phyloP scores from a whole-genome alignment of 1,140 invertebrate genomes.

The Caerostris darwini region DNA sequence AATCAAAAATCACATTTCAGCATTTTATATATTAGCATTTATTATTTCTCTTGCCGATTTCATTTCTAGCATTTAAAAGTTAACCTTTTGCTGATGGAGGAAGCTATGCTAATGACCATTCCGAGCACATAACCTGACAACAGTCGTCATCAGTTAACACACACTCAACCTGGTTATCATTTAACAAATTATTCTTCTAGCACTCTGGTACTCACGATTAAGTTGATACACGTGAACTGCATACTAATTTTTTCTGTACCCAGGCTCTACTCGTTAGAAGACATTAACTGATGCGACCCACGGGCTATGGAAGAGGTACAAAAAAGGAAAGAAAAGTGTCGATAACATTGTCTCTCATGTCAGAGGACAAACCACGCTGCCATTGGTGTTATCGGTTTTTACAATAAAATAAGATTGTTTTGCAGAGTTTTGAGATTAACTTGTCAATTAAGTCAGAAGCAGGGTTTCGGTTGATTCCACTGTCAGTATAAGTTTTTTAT shows the following conservation, averaged over 20 bases:
- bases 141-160: conserved; percentile 29
- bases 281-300: background rate
- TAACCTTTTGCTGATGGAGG: background rate
- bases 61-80: background rate
- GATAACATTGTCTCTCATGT: conserved; percentile 13
- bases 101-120: conserved; percentile 26
- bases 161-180: conserved; percentile 38
- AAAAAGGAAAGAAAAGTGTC: background rate
- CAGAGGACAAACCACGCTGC: background rate
- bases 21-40: too few species aligned
- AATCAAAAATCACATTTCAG: too few species aligned
- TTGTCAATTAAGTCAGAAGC: background rate
- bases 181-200: conserved; percentile 52
- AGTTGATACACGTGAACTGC: background rate
- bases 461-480: background rate
- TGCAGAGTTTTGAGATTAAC: background rate
- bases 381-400: background rate
- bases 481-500: background rate
- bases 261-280: background rate
- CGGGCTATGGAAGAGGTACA: background rate
- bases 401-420: background rate
- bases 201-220: conserved; percentile 32
- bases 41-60: too few species aligned
- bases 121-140: conserved; percentile 29
- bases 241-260: background rate